Evolutionary conservation across 2,113 vertebrate species (phyloP), one percentile per base, ranked within the genome.

Genomic region (Cyprinodon brontotheroides): DNA sequence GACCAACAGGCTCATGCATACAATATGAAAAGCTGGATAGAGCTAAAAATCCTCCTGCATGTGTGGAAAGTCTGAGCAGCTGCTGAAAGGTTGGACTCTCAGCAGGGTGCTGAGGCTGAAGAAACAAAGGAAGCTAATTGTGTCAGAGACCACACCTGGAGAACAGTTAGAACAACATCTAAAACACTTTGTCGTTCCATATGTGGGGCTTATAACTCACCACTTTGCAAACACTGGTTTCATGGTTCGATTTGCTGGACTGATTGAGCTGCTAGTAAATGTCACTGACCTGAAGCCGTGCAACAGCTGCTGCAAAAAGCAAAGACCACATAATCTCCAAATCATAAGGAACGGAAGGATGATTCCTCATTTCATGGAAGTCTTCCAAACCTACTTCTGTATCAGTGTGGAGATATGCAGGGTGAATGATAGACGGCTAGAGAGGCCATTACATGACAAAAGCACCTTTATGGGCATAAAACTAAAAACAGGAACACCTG

Each of bases 261-360:
- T 13, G 41, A 14, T 3, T 4, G n/a, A 8, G 6, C 12, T 29
- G 1, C 12, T 5, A 7, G 40, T 45, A 45, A 53, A 62, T 1
- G 50, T 14, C 13, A 37, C 14, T 38, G 36, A 38, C 36, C 6
- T 38, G 38, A 3, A 13, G 20, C 48, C 5, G 36, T 6, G 11
- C 10, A 17, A 12, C 63, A 36, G 37, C 41, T 68, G 37, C 45
- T 61, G 48, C 17, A 67, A 36, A 37, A 53, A 45, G 59, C 29
- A 88, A 80, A 67, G 17, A 87, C 53, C 67, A 85, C 80, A 84
- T 85, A 79, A 66, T 68, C 76, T 53, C 82, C 76, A 80, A 79
- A 86, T 89, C 79, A 86, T 86, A 83, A 65, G n/a, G 87, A 84
- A 83, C 72, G 68, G 74, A 75, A 85, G 85, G 75, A 86, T 75